These are phyloP conservation scores for Triplophysa bombifrons DNA, from an alignment of 2,797 vertebrate species.

Conservation along the genomic window DNA sequence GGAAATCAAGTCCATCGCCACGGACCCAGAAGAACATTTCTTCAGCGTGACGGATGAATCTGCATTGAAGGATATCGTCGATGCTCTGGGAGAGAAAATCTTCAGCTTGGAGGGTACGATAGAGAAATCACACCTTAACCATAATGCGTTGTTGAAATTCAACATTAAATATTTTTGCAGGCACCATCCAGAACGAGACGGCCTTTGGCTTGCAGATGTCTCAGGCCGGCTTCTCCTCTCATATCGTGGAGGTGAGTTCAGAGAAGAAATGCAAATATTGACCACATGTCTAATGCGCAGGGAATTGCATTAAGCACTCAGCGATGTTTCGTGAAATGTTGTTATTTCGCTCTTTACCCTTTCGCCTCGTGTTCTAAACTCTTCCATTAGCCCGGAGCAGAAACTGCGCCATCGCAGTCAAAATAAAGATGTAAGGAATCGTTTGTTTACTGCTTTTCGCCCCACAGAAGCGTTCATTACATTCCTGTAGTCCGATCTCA, in stretches of 20 bases:
- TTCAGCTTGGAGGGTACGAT: slow-evolving; percentile 88
- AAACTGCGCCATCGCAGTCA: not conserved
- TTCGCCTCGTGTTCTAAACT: slow-evolving; percentile 8
- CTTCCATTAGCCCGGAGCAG: slow-evolving; percentile 28
- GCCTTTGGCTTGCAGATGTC: slow-evolving; percentile 96
- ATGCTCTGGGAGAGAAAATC: slow-evolving; percentile 91
- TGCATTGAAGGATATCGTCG: slow-evolving; percentile 92
- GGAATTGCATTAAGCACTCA: slow-evolving; percentile 21
- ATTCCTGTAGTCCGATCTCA: slow-evolving; percentile 1
- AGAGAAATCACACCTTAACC: too few relatives aligned
- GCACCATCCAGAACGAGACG: slow-evolving; percentile 87
- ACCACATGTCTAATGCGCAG: slow-evolving; percentile 1
- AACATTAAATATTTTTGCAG: slow-evolving; percentile 62
- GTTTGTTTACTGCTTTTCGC: slow-evolving; percentile 25
- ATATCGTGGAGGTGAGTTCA: slow-evolving; percentile 88
- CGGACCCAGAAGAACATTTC: slow-evolving; percentile 93
- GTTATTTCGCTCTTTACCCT: slow-evolving; percentile 28
- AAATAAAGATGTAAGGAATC: slow-evolving; percentile 23
- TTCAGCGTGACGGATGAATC: slow-evolving; percentile 94
- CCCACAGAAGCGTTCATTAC: not conserved
- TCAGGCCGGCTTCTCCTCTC: slow-evolving; percentile 94
- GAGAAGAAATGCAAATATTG: slow-evolving; percentile 34
- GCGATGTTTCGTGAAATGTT: slow-evolving; percentile 9
- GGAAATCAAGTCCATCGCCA: slow-evolving; percentile 94
- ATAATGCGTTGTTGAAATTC: too few relatives aligned